Base-by-base conservation (phyloP, 2,797 vertebrate species). In the Channallabes apus region DNA sequence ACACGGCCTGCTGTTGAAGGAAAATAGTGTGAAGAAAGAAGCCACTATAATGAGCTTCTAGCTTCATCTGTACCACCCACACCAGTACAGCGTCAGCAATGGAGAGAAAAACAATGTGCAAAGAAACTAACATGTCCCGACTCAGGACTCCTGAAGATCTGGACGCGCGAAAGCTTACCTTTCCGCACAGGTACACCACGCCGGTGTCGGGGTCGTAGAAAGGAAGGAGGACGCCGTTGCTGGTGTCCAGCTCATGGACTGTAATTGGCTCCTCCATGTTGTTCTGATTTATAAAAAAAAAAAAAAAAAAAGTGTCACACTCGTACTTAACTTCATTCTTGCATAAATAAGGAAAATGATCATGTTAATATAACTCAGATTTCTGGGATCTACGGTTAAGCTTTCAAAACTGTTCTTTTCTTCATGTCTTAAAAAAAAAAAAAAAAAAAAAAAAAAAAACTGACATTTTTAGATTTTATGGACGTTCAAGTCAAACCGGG, bases 131-230 rank as follows among this genome's bases (percentile, higher is more conserved):
- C 1, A 18, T 11, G 29, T 3, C 18, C 32, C 6, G 64, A 6
- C 32, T 11, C 32, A 3, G 29, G 17, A 20, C 35, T n/a, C 24
- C 1, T 41, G 41, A 18, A 54, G 71, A 15, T 54, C 24, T 27
- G 20, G 11, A 17, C 4, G 20, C n/a, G 27, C 12, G n/a, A n/a
- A 7, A 8, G 32, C 24, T 84, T 85, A 98, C 98, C 96, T 99
- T 99, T 82, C 98, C 98, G 90, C 98, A 99, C 82, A 99, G 91
- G 94, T 98, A 99, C 89, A 99, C 96, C 64, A 99, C 94, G 71
- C 91, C 97, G 91, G 97, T 98, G 91, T 99, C 98, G 0, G 98
- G 96, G 84, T 99, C 98, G 0, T 99, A 99, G 93, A 98, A 99
- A 0, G 98, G 98, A 87, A 99, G 92, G 82, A 99, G 92, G 64